phyloP scores from a whole-genome alignment of 2,888 invertebrate species.

The Notodonta ziczac region DNA sequence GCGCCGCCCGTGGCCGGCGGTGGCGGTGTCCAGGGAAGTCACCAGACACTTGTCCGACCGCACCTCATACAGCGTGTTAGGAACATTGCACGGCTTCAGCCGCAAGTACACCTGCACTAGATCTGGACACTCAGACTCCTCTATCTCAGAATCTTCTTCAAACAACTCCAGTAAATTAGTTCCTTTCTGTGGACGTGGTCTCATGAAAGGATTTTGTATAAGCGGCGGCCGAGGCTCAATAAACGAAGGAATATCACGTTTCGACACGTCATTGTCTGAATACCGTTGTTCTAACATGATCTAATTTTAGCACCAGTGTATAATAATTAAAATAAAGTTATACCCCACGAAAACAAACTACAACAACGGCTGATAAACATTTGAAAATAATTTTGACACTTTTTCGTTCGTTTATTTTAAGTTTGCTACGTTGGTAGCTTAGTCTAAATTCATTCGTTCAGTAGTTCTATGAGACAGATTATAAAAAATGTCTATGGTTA shows the following conservation, averaged over 20 bases:
- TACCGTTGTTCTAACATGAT: slow-evolving; percentile 56
- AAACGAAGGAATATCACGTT: slow-evolving; percentile 75
- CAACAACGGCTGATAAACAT: slow-evolving; percentile 46
- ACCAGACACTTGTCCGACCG: slow-evolving; percentile 67
- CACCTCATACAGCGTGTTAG: slow-evolving; percentile 69
- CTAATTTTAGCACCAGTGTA: slow-evolving; percentile 13
- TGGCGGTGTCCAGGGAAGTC: slow-evolving; percentile 69
- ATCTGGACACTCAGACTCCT: slow-evolving; percentile 57
- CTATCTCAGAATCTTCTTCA: slow-evolving; percentile 67
- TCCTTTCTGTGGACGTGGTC: slow-evolving; percentile 72
- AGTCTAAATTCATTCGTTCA: too few species aligned
- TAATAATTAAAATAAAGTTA: slow-evolving; percentile 10
- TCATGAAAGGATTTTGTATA: slow-evolving; percentile 75
- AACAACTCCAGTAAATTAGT: slow-evolving; percentile 71
- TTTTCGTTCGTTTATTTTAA: too few species aligned
- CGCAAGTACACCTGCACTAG: slow-evolving; percentile 82
- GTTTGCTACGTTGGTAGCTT: too few species aligned
- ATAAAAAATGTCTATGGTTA: too few species aligned
- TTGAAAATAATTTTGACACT: slow-evolving; percentile 25
- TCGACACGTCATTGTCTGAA: slow-evolving; percentile 60
- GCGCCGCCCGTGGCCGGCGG: slow-evolving; percentile 66
- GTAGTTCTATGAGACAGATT: too few species aligned
- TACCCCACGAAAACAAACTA: slow-evolving; percentile 33
- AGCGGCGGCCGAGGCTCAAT: slow-evolving; percentile 76
- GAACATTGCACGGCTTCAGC: slow-evolving; percentile 72